Percentiles rank a stretch among this genome's conserved stretches.
Conservation (phyloP, 2,797 vertebrate genomes). For the Hypotaenidia okinawae region DNA sequence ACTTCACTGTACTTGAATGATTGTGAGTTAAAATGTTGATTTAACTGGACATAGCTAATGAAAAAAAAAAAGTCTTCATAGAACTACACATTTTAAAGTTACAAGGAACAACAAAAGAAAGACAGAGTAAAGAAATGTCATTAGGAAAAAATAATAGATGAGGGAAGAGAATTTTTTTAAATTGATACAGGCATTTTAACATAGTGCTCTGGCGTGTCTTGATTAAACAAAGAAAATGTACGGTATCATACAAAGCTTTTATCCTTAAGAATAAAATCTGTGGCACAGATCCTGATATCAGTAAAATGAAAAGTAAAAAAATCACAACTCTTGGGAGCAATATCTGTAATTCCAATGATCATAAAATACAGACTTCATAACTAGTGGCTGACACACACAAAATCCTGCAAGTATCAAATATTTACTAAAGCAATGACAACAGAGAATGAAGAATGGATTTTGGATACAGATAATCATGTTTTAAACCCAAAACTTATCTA, state of each 20-base stretch:
- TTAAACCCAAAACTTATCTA: neutral
- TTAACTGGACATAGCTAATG: neutral
- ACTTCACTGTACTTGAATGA: neutral
- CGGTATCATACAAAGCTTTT: neutral
- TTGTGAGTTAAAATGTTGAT: neutral
- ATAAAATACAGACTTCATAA: neutral
- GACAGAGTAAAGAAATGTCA: neutral
- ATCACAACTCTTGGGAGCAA: neutral
- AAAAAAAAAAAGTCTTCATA: neutral
- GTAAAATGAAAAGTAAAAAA: neutral
- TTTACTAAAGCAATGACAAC: neutral
- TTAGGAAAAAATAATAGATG: neutral
- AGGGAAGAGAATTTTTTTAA: neutral
- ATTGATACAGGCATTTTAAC: neutral
- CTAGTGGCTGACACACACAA: neutral
- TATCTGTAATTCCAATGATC: neutral
- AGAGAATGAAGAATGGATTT: neutral
- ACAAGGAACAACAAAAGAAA: neutral
- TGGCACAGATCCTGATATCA: neutral
- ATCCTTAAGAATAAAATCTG: neutral
- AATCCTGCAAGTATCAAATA: neutral
- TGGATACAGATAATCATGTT: neutral
- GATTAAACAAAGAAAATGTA: neutral
- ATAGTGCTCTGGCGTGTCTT: neutral
- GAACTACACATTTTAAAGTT: neutral